These are phyloP conservation scores for Otus scops DNA, from an alignment of 2,797 vertebrate species.

Conservation along the genomic window DNA sequence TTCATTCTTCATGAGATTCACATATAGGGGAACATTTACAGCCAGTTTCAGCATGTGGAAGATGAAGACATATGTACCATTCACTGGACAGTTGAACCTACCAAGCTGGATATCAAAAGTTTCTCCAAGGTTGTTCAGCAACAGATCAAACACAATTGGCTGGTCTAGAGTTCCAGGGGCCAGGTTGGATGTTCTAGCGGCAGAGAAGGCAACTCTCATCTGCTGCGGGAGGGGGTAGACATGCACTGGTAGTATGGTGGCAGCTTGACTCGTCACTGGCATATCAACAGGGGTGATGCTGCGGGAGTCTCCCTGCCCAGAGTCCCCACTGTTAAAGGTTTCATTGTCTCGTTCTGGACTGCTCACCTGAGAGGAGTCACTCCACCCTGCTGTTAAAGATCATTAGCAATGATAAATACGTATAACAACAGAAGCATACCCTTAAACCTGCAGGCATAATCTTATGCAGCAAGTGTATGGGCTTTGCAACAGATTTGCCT, in stretches of 20 bases:
- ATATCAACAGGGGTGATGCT: slow-evolving; percentile 85
- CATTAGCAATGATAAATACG: background rate
- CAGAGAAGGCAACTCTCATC: slow-evolving; percentile 93
- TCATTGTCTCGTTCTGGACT: slow-evolving; percentile 88
- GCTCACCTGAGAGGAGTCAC: slow-evolving; percentile 92
- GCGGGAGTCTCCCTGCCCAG: slow-evolving; percentile 88
- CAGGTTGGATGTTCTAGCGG: slow-evolving; percentile 92
- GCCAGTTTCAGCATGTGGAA: slow-evolving; percentile 98
- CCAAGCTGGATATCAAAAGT: slow-evolving; percentile 91
- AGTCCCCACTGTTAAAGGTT: slow-evolving; percentile 86
- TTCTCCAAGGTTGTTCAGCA: slow-evolving; percentile 92
- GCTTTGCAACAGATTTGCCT: background rate
- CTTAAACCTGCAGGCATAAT: background rate
- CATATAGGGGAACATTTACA: slow-evolving; percentile 92
- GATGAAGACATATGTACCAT: slow-evolving; percentile 94
- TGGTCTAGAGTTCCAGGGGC: slow-evolving; percentile 96
- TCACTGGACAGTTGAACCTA: slow-evolving; percentile 90
- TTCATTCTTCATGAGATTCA: slow-evolving; percentile 97
- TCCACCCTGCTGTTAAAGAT: slow-evolving; percentile 84
- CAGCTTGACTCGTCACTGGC: slow-evolving; percentile 81
- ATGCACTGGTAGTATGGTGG: slow-evolving; percentile 87
- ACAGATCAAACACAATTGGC: slow-evolving; percentile 92
- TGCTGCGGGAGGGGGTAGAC: slow-evolving; percentile 89
- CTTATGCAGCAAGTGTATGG: background rate
- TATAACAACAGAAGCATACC: background rate